A percentile compares a stretch with the other conserved stretches of the same genome.
These are phyloP conservation scores for Drosophila burlai DNA, from an alignment of 1,140 invertebrate genomes.

Conservation along the genomic window DNA sequence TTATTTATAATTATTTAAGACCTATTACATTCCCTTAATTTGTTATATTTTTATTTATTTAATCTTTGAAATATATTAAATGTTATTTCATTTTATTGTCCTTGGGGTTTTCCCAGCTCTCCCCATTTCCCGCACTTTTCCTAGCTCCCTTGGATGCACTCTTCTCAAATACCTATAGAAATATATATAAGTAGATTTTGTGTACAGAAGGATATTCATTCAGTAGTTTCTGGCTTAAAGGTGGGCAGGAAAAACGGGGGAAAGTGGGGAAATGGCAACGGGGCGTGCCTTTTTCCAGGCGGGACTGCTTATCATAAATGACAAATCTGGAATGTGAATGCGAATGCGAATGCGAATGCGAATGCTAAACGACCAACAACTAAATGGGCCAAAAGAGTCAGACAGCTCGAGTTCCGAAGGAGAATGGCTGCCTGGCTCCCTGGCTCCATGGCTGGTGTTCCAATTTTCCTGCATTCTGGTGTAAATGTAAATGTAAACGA, in stretches of 20 bases:
- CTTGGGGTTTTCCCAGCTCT: neutral
- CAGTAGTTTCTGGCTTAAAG: slow-evolving; percentile 21
- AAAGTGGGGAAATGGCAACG: slow-evolving; percentile 7
- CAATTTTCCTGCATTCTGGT: slow-evolving; percentile 70
- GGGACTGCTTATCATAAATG: slow-evolving; percentile 64
- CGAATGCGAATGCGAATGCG: slow-evolving; percentile 39
- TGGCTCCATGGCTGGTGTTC: slow-evolving; percentile 25
- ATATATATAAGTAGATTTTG: neutral
- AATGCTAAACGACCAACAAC: slow-evolving; percentile 53
- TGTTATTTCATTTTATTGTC: neutral
- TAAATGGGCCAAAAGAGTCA: slow-evolving; percentile 41
- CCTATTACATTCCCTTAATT: no score
- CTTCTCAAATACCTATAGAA: neutral
- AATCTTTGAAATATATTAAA: neutral
- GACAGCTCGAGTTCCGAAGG: slow-evolving; percentile 26
- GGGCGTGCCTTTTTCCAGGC: slow-evolving; percentile 36
- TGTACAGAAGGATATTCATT: neutral
- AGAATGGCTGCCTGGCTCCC: slow-evolving; percentile 21
- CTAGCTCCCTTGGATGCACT: neutral
- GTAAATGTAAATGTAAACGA: slow-evolving; percentile 73
- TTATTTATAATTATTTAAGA: no score
- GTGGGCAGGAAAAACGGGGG: neutral
- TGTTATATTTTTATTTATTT: neutral
- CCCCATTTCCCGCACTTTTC: neutral
- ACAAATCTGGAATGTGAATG: slow-evolving; percentile 64